These are phyloP conservation scores for Catocala sponsa DNA, from an alignment of 2,888 invertebrate species.

Conservation along the genomic window DNA sequence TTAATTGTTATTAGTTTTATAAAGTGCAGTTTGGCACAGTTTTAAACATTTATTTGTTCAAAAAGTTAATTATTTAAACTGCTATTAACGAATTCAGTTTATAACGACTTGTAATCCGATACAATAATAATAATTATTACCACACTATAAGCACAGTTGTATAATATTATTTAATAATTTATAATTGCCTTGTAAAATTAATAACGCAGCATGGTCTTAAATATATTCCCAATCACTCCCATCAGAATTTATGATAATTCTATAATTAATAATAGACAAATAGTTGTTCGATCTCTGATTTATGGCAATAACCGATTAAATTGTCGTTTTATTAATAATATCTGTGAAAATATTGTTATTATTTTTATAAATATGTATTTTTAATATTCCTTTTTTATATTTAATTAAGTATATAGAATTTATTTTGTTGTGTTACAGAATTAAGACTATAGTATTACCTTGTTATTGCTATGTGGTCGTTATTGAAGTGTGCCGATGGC, in stretches of 20 bases:
- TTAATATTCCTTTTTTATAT: constrained; percentile 2
- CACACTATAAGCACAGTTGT: no score
- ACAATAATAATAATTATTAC: no score
- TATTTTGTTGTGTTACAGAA: constrained; percentile 1
- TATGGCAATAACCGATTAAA: constrained; percentile 29
- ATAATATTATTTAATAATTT: constrained; percentile 4
- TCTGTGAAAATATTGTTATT: constrained; percentile 8
- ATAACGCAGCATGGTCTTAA: constrained; percentile 16
- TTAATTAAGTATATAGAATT: constrained; percentile 5
- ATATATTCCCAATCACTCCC: constrained; percentile 18
- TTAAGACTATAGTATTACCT: constrained; percentile 9
- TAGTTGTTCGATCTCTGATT: constrained; percentile 30
- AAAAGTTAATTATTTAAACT: no score
- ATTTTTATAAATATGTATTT: constrained; percentile 22
- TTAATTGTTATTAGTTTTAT: no score
- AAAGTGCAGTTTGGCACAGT: no score
- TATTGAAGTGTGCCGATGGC: constrained; percentile 34
- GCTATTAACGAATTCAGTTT: no score
- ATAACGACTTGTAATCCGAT: no score
- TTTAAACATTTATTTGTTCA: no score
- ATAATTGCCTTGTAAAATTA: constrained; percentile 24
- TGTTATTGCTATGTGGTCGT: constrained; percentile 13
- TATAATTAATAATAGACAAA: constrained; percentile 45
- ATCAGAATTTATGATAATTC: constrained; percentile 41
- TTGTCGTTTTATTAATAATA: constrained; percentile 21